Percentiles rank a stretch among this genome's conserved stretches.
Conservation (phyloP, 2,797 vertebrate genomes). For the Anas acuta region DNA sequence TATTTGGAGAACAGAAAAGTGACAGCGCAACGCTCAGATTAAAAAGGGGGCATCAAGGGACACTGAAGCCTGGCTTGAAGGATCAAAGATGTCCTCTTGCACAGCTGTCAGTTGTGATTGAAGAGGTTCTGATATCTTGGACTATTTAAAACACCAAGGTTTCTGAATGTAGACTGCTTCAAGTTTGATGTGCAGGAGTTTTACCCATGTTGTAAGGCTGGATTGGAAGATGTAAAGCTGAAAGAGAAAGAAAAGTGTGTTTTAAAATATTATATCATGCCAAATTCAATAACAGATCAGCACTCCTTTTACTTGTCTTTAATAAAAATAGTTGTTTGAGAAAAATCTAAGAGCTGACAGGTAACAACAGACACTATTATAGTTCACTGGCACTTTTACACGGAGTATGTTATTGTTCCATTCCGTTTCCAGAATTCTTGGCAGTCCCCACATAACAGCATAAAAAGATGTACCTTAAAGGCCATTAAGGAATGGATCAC, state of each 20-base stretch:
- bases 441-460: not conserved
- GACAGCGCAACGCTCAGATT: not conserved
- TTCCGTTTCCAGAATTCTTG: not conserved
- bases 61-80: conserved; percentile 45
- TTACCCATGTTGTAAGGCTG: conserved; percentile 75
- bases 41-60: not conserved
- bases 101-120: conserved; percentile 56
- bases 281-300: not conserved
- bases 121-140: conserved; percentile 64
- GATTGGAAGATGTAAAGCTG: conserved; percentile 71
- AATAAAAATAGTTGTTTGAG: not conserved
- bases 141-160: conserved; percentile 62
- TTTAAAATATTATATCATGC: conserved; percentile 32
- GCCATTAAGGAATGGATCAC: not conserved
- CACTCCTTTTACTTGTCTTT: not conserved
- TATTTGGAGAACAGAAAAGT: not conserved
- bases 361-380: not conserved
- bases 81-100: conserved; percentile 52
- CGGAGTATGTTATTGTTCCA: not conserved
- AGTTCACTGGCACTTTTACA: not conserved
- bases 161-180: conserved; percentile 59
- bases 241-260: conserved; percentile 63
- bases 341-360: not conserved
- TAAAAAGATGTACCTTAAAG: not conserved
- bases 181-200: conserved; percentile 56